phyloP scores from a whole-genome alignment of 2,113 vertebrate genomes.

The Xenopus laevis region DNA sequence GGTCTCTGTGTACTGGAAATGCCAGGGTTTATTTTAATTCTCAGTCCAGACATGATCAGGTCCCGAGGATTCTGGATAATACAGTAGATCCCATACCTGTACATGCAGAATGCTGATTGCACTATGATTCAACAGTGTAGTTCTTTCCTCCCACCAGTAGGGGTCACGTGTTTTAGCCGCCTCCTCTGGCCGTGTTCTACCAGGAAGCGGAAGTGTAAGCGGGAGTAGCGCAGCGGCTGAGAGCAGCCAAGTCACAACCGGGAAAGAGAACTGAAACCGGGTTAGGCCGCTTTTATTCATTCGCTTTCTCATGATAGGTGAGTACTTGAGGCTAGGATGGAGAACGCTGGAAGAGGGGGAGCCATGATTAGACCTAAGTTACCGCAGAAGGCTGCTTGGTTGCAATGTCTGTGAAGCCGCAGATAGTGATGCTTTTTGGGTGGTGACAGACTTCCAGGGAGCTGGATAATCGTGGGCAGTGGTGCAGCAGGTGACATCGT shows the following conservation, averaged over 20 bases:
- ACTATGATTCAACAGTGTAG: background rate
- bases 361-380: background rate
- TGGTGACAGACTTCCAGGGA: no score
- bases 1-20: no score
- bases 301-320: slow-evolving; percentile 33
- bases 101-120: no score
- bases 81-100: no score
- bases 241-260: slow-evolving; percentile 34
- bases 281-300: background rate
- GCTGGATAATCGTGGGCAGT: no score
- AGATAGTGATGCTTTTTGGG: background rate
- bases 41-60: no score
- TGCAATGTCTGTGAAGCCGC: background rate
- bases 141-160: slow-evolving; percentile 10
- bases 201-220: slow-evolving; percentile 37
- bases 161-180: background rate
- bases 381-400: background rate
- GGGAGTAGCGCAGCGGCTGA: background rate
- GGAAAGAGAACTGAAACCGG: background rate
- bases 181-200: background rate
- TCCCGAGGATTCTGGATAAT: no score
- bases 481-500: no score
- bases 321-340: background rate
- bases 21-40: no score
- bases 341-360: background rate